phyloP scores from a whole-genome alignment of 2,113 vertebrate species.

The Silurus meridionalis region DNA sequence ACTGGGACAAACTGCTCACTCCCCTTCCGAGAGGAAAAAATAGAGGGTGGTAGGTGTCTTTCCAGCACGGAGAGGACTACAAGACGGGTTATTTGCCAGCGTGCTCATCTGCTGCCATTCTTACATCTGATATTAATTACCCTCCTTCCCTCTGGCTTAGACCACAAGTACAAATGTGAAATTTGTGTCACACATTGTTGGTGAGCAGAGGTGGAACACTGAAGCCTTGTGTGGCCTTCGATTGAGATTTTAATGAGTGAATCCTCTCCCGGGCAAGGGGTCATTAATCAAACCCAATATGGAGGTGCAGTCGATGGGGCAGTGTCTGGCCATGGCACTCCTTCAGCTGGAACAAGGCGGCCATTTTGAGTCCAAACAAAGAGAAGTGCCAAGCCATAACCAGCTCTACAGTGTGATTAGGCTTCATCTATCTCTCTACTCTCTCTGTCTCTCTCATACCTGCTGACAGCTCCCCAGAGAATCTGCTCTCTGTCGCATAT shows the following conservation, averaged over 20 bases:
- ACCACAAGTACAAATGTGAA: slow-evolving; percentile 49
- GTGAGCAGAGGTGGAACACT: slow-evolving; percentile 30
- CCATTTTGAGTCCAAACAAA: slow-evolving; percentile 63
- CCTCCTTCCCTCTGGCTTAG: slow-evolving; percentile 60
- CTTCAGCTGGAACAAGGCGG: slow-evolving; percentile 67
- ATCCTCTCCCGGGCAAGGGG: slow-evolving; percentile 56
- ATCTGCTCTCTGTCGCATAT: slow-evolving; percentile 19
- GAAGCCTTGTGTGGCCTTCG: slow-evolving; percentile 47
- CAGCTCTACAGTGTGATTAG: slow-evolving; percentile 37
- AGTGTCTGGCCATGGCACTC: slow-evolving; percentile 57
- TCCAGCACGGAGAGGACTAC: slow-evolving; percentile 16
- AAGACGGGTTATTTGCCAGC: slow-evolving; percentile 12
- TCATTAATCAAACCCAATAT: slow-evolving; percentile 72
- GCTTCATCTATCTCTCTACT: slow-evolving; percentile 9
- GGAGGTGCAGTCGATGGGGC: slow-evolving; percentile 39
- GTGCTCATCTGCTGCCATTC: slow-evolving; percentile 15
- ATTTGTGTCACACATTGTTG: slow-evolving; percentile 32
- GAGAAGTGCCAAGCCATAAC: slow-evolving; percentile 54
- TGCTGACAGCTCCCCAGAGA: slow-evolving; percentile 5
- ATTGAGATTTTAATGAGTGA: slow-evolving; percentile 60
- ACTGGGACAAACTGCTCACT: slow-evolving; percentile 35
- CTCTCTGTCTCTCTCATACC: slow-evolving; percentile 4
- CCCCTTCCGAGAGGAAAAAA: slow-evolving; percentile 8
- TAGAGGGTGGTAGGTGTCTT: slow-evolving; percentile 16
- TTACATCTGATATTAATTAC: slow-evolving; percentile 46